Percentiles rank a stretch among this genome's conserved stretches.
Conservation (phyloP, 1,140 invertebrate species). For the Drosophila novamexicana region DNA sequence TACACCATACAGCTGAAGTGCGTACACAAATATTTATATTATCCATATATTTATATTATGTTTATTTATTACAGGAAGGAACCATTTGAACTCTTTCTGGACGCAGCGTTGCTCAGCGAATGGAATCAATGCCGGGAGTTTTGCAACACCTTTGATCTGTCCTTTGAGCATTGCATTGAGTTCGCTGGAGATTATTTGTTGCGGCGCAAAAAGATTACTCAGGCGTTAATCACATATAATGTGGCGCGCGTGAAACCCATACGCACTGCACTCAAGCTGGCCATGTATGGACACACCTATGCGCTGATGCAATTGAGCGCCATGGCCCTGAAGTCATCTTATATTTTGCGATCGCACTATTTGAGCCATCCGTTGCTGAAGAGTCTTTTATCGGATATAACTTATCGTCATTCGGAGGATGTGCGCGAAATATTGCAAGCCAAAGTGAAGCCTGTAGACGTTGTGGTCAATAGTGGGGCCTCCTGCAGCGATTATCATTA, state of each 20-base stretch:
- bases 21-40: background rate
- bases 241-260: slow-evolving; percentile 89
- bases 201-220: slow-evolving; percentile 87
- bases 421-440: slow-evolving; percentile 65
- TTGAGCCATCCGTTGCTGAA: slow-evolving; percentile 68
- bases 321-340: slow-evolving; percentile 79
- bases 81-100: slow-evolving; percentile 88
- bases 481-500: slow-evolving; percentile 79
- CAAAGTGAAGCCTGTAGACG: slow-evolving; percentile 22
- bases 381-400: slow-evolving; percentile 62
- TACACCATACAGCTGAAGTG: slow-evolving; percentile 89
- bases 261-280: slow-evolving; percentile 90
- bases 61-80: slow-evolving; percentile 82
- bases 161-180: slow-evolving; percentile 89
- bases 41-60: background rate
- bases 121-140: slow-evolving; percentile 82
- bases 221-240: slow-evolving; percentile 90
- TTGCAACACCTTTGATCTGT: slow-evolving; percentile 87
- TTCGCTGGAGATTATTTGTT: slow-evolving; percentile 90
- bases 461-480: slow-evolving; percentile 54
- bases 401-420: slow-evolving; percentile 79
- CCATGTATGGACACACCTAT: slow-evolving; percentile 88
- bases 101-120: slow-evolving; percentile 79
- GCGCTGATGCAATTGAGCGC: slow-evolving; percentile 87
- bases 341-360: slow-evolving; percentile 70